Conservation (phyloP, 1,140 invertebrate genomes). For the Neodiprion pinetum region DNA sequence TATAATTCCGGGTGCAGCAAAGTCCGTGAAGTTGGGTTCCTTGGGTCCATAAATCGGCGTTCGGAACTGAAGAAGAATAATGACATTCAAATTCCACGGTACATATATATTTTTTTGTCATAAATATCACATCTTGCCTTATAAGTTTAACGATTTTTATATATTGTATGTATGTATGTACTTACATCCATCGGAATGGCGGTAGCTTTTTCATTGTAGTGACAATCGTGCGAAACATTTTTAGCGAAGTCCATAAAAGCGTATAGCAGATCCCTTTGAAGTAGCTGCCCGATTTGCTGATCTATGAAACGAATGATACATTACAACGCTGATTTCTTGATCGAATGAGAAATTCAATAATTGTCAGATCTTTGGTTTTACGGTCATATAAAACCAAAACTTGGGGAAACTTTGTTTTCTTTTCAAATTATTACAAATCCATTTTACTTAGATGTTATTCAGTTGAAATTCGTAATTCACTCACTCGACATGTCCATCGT, state of each 20-base stretch:
- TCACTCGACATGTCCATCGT: slow-evolving; percentile 92
- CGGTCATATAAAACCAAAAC: too few relatives aligned
- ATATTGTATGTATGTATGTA: slow-evolving; percentile 28
- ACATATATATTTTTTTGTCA: slow-evolving; percentile 10
- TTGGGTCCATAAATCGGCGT: slow-evolving; percentile 87
- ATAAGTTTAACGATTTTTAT: neutral
- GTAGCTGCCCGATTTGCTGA: slow-evolving; percentile 87
- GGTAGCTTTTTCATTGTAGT: slow-evolving; percentile 74
- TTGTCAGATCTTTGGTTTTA: too few relatives aligned
- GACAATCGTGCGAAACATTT: slow-evolving; percentile 70
- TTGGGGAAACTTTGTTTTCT: too few relatives aligned
- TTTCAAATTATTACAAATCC: too few relatives aligned
- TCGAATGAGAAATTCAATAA: too few relatives aligned
- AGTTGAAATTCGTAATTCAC: slow-evolving; percentile 40
- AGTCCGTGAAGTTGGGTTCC: slow-evolving; percentile 90
- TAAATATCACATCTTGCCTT: slow-evolving; percentile 3
- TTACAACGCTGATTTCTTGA: neutral
- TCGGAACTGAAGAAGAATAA: slow-evolving; percentile 67
- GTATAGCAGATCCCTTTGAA: slow-evolving; percentile 76
- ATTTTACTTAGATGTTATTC: too few relatives aligned
- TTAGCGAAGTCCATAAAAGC: slow-evolving; percentile 78
- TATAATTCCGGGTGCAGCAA: slow-evolving; percentile 93
- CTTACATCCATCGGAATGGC: slow-evolving; percentile 74
- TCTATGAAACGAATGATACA: slow-evolving; percentile 67
- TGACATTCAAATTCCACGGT: slow-evolving; percentile 17